Base-by-base conservation (phyloP, 2,797 vertebrate genomes). In the Argya squamiceps region DNA sequence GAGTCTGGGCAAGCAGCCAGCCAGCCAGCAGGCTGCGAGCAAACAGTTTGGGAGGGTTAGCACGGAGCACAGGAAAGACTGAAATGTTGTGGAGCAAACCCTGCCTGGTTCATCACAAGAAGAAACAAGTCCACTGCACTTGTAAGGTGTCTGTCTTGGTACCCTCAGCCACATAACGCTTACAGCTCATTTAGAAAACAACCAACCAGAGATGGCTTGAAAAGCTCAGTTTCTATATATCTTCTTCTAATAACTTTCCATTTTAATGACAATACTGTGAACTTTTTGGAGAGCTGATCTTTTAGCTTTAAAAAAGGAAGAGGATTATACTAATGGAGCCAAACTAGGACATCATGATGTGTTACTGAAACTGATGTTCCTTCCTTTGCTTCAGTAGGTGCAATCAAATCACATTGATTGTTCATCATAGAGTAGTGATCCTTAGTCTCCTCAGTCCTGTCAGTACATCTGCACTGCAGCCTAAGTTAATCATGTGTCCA, bases 1-100 rank as follows among this genome's bases (percentile, higher is more conserved):
- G 91, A 64, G 47, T 84, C 96, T 87, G 95, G 97, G 97, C 96
- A 96, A 88, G 89, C 49, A 96, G 94, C 96, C 97, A 97, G 88
- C 76, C 84, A 78, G 92, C 44, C 88, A 79, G 53, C 84, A 94
- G 88, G 88, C 81, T 80, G 58, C 92, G 96, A 65, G 22, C 50
- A 84, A 84, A 95, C 17, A 6, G 83, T 41, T 84, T 95, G 82
- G 6, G 24, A 94, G 87, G 71, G 37, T 41, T 87, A 64, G 80
- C 85, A 76, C 71, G 86, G 80, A 79, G 87, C 7, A 65, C 73
- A 89, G 71, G 10, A 49, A 78, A 73, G 67, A 53, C 68, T 77
- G 80, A 90, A 92, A 75, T 47, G 27, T 15, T 93, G 69, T 49
- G 55, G 71, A 93, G 84, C 84, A 87, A 94, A 89, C 36, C 56